Evolutionary conservation across 2,797 vertebrate species (phyloP).

Genomic region (Saxicola maurus): DNA sequence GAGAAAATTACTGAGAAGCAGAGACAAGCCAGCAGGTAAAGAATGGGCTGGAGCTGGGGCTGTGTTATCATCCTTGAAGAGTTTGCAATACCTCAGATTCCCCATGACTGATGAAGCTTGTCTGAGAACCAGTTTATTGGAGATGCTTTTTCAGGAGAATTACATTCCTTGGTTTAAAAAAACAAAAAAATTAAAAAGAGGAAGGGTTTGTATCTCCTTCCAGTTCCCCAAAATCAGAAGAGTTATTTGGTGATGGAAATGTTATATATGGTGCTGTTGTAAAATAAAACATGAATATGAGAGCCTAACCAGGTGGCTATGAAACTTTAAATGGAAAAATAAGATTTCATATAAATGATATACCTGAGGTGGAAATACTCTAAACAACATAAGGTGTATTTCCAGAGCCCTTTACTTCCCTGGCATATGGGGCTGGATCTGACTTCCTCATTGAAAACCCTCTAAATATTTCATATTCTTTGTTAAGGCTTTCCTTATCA

Average conservation of each 20-base stretch:
- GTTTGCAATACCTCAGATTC: background rate
- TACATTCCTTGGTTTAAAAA: background rate
- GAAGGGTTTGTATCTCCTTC: background rate
- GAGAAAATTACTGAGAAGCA: background rate
- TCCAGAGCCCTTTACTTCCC: background rate
- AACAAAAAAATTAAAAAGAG: no score
- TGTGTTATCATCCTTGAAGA: background rate
- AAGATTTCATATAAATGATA: background rate
- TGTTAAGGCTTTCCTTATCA: background rate
- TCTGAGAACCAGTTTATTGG: background rate
- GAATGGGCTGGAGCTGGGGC: background rate
- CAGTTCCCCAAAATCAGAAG: background rate
- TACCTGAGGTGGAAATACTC: background rate
- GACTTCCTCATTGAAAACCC: background rate
- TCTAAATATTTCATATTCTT: background rate
- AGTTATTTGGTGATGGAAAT: background rate
- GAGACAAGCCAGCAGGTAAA: background rate
- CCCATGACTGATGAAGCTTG: background rate
- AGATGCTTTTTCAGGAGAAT: background rate
- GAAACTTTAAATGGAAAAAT: background rate
- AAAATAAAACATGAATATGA: background rate
- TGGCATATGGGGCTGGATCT: background rate
- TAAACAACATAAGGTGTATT: background rate
- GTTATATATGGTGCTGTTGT: background rate
- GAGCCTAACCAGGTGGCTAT: background rate